Percentiles rank a stretch among this genome's conserved stretches.
Conservation (phyloP, 2,113 vertebrate genomes). For the Mustelus asterias region DNA sequence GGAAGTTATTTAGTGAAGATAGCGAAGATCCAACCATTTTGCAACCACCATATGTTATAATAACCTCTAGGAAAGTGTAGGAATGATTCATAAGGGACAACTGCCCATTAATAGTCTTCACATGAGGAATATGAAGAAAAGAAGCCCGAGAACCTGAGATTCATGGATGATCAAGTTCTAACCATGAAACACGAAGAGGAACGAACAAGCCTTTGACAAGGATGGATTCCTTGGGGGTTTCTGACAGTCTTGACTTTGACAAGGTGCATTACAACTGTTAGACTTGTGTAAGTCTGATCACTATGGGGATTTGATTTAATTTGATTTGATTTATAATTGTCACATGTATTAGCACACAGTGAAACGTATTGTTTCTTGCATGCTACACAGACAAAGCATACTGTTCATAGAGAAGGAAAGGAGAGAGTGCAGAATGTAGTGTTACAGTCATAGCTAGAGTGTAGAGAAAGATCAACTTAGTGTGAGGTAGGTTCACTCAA, state of each 20-base stretch:
- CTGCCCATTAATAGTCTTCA: neutral
- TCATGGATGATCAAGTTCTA: neutral
- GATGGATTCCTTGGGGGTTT: neutral
- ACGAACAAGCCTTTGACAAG: neutral
- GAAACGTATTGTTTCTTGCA: too few relatives aligned
- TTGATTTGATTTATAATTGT: too few relatives aligned
- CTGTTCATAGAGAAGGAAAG: too few relatives aligned
- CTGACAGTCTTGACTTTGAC: neutral
- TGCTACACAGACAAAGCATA: too few relatives aligned
- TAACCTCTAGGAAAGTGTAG: neutral
- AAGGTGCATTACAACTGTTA: neutral
- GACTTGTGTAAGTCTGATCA: neutral
- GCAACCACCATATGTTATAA: neutral
- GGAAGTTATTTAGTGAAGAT: neutral
- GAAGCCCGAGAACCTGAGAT: neutral
- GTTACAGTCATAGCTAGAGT: too few relatives aligned
- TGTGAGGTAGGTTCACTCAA: too few relatives aligned
- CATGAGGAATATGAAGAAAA: neutral
- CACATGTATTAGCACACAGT: too few relatives aligned
- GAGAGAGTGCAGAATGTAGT: too few relatives aligned
- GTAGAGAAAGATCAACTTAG: too few relatives aligned
- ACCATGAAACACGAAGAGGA: neutral
- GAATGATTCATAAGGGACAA: neutral
- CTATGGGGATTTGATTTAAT: neutral
- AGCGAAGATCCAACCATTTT: neutral